Evolutionary conservation across 2,797 vertebrate genomes (phyloP), one percentile per base, ranked within the genome.

Genomic region (Sebastes variabilis): DNA sequence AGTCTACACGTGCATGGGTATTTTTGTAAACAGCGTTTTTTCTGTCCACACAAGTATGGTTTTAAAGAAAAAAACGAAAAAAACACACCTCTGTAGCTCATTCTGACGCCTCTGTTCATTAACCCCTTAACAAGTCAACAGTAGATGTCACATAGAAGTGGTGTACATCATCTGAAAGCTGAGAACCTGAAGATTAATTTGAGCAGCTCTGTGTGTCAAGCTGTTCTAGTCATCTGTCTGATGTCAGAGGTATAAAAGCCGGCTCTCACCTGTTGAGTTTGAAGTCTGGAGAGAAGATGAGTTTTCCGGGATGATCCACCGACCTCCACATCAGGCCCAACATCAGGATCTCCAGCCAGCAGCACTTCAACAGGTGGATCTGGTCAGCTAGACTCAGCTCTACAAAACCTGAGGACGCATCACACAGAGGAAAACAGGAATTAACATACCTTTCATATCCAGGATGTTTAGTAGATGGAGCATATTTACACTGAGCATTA

Each of bases 331-430:
- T 99, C 81, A 99, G 95, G 20, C 98, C 98, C 88, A 99, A 75
- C 98, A 99, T 99, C 58, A 99, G 90, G 66, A 99, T 97, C 94
- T 99, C 98, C 96, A 99, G 89, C 98, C 98, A 99, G 93, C 98
- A 99, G 90, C 97, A 97, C 92, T 99, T 99, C 82, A 99, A 85
- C 83, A 99, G 96, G 71, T 97, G 96, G 58, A 99, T 98, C 94
- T 99, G 98, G 85, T 99, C 97, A 0, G 96, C 90, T 3, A 99
- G 93, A 76, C 95, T 96, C 88, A 99, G 94, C 87, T 98, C 97
- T 79, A 99, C 81, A 8, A 99, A 99, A 18, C 98, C 98, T 99
- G 81, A 8, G 22, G 34, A 58, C 14, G 30, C 3, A 32, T 1
- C 58, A 68, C 5, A 30, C 22, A 75, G n/a, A 54, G 52, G 20